Conservation (phyloP, 2,113 vertebrate genomes). For the Etheostoma cragini region DNA sequence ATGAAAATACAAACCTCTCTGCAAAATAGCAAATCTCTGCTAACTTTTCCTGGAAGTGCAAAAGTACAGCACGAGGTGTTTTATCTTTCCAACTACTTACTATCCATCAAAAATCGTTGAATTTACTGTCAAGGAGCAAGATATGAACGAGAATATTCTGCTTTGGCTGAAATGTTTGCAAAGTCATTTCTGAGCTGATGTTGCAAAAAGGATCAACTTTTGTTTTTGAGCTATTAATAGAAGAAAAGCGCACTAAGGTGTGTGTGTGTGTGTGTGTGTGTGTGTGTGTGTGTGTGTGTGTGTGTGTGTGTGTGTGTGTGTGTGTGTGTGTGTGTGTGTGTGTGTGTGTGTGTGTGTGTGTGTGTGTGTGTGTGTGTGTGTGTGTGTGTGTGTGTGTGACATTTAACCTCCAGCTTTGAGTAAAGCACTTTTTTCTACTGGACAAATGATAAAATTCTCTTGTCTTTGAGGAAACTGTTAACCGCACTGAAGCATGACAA, state of each 20-base stretch:
- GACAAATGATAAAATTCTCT: neutral
- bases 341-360: no score
- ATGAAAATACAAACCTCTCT: neutral
- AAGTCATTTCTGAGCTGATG: neutral
- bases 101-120: neutral
- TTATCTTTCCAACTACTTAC: neutral
- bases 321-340: no score
- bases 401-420: neutral
- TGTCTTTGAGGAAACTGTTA: neutral
- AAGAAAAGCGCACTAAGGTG: neutral
- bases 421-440: no score
- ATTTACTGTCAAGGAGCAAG: neutral
- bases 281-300: no score
- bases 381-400: neutral
- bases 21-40: neutral
- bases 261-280: neutral
- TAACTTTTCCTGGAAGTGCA: neutral
- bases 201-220: neutral
- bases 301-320: no score
- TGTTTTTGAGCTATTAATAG: neutral
- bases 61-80: neutral
- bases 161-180: neutral
- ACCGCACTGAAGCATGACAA: neutral
- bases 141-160: neutral
- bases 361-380: no score